Percentiles rank a stretch among this genome's conserved stretches.
These are phyloP conservation scores for Stenolophus ochropezus DNA, from an alignment of 2,888 invertebrate species.

Conservation along the genomic window DNA sequence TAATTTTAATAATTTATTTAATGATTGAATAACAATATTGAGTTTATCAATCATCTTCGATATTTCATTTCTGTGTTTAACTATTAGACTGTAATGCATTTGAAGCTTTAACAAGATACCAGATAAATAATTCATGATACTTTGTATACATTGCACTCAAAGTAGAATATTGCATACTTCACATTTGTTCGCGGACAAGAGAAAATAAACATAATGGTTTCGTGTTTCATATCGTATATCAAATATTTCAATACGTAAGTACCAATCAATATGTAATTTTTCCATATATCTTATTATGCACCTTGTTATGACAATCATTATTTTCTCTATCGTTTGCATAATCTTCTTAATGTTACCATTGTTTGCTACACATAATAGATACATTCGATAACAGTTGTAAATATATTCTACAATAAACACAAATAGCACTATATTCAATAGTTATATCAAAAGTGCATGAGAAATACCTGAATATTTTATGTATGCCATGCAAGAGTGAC, in stretches of 20 bases:
- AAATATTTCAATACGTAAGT: neutral
- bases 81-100: neutral
- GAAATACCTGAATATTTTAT: no score
- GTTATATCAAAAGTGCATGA: no score
- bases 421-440: no score
- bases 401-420: no score
- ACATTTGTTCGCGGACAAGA: neutral
- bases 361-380: no score
- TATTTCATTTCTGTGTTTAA: neutral
- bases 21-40: no score
- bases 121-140: conserved; percentile 1
- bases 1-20: no score
- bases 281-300: neutral
- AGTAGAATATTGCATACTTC: neutral
- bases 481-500: no score
- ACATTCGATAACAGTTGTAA: no score
- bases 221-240: neutral
- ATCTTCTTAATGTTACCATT: no score
- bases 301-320: neutral
- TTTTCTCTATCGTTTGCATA: neutral
- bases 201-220: neutral
- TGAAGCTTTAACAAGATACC: neutral
- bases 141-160: neutral
- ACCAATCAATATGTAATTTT: neutral
- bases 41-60: no score